phyloP scores from a whole-genome alignment of 1,140 invertebrate species.

The Bilobella aurantiaca region DNA sequence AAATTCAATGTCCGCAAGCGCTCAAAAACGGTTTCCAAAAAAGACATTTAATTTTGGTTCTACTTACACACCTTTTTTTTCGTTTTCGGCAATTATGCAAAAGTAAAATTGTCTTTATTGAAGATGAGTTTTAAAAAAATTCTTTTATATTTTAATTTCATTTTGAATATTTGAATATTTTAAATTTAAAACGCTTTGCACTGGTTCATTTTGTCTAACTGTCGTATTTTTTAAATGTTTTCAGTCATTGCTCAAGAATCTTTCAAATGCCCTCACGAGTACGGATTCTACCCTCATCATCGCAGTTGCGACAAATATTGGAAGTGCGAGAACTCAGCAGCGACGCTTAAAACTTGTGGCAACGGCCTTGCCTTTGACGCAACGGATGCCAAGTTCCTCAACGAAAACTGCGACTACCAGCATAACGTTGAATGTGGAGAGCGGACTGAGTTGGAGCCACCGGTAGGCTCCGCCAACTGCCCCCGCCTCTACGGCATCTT shows the following conservation, averaged over 20 bases:
- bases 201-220: too few species aligned
- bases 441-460: constrained; percentile 69
- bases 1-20: too few species aligned
- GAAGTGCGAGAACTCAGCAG: constrained; percentile 81
- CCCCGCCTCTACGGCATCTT: constrained; percentile 83
- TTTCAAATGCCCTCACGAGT: constrained; percentile 89
- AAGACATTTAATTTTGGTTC: too few species aligned
- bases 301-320: constrained; percentile 88
- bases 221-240: constrained; percentile 10
- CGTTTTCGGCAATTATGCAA: too few species aligned
- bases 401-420: constrained; percentile 88
- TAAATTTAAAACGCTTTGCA: too few species aligned
- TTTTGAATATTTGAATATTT: too few species aligned
- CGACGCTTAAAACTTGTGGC: constrained; percentile 82
- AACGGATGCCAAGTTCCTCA: constrained; percentile 72
- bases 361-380: constrained; percentile 88
- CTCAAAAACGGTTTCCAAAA: too few species aligned
- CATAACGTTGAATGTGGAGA: constrained; percentile 92
- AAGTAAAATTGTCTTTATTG: too few species aligned
- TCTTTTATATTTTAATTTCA: too few species aligned
- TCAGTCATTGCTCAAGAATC: constrained; percentile 51
- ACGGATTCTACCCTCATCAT: constrained; percentile 84
- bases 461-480: constrained; percentile 75
- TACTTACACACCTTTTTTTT: too few species aligned
- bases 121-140: too few species aligned